These are phyloP conservation scores for Rhyacichthys aspro DNA, from an alignment of 2,797 vertebrate genomes.

Conservation along the genomic window DNA sequence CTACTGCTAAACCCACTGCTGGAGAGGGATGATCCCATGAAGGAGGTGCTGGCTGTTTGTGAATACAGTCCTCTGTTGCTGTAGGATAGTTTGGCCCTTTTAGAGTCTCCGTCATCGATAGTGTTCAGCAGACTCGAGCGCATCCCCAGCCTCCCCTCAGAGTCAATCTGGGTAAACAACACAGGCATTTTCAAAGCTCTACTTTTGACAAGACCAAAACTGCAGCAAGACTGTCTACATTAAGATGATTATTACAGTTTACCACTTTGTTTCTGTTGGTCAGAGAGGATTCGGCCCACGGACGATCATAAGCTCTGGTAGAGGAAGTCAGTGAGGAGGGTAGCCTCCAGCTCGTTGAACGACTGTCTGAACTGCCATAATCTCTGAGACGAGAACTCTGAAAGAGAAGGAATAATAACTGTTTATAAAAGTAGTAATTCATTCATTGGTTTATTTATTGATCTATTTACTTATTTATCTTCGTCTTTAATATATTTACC, in stretches of 20 bases:
- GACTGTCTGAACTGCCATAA: constrained; percentile 79
- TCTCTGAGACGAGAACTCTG: constrained; percentile 84
- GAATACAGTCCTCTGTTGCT: constrained; percentile 84
- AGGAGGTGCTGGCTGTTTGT: constrained; percentile 79
- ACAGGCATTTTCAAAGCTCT: not conserved
- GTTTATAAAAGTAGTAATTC: too few relatives aligned
- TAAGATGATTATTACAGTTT: constrained; percentile 21
- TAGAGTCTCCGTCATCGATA: constrained; percentile 89
- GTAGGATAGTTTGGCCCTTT: constrained; percentile 94
- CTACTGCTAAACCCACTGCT: constrained; percentile 77
- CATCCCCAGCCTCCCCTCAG: constrained; percentile 86
- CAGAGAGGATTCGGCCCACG: constrained; percentile 79
- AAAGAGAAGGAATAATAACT: not conserved
- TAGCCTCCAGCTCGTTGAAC: constrained; percentile 84
- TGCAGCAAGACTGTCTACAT: not conserved
- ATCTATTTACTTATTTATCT: too few relatives aligned
- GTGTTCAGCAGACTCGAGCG: constrained; percentile 84
- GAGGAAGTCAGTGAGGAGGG: constrained; percentile 77
- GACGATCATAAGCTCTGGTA: constrained; percentile 81
- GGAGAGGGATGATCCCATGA: constrained; percentile 81
- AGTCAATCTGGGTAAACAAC: constrained; percentile 76
- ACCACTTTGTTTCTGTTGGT: constrained; percentile 87
- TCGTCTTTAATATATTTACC: too few relatives aligned
- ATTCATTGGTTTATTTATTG: too few relatives aligned
- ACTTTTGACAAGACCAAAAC: not conserved